These are phyloP conservation scores for Latrodectus elegans DNA, from an alignment of 2,888 invertebrate genomes.

Conservation along the genomic window DNA sequence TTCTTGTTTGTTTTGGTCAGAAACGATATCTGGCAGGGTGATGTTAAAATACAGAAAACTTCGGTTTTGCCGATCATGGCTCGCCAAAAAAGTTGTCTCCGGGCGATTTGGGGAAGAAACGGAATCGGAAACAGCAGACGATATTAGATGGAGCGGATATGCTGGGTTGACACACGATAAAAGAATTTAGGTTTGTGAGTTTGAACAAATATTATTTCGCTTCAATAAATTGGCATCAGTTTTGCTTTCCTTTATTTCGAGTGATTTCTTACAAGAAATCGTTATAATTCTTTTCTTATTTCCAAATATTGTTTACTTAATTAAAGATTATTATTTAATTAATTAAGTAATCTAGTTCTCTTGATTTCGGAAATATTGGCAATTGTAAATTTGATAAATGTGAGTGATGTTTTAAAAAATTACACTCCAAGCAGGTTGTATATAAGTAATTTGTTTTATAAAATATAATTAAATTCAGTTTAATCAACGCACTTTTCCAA, in stretches of 20 bases:
- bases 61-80: background rate
- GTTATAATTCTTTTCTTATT: no score
- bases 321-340: no score
- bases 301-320: no score
- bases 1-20: constrained; percentile 17
- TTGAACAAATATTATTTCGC: constrained; percentile 5
- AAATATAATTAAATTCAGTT: no score
- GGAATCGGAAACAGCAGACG: background rate
- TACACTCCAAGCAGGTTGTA: no score
- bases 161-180: background rate
- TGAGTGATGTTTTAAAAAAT: no score
- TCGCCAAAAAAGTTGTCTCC: background rate
- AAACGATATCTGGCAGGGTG: constrained; percentile 14
- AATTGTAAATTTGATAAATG: no score
- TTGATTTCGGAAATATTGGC: no score
- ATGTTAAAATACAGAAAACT: constrained; percentile 8
- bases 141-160: constrained; percentile 5
- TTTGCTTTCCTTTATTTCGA: background rate
- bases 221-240: background rate
- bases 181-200: constrained; percentile 1
- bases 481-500: no score
- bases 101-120: background rate
- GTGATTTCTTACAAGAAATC: no score
- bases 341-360: no score
- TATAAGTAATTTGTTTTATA: no score